Evolutionary conservation across 23 tunicate species (phyloP), one percentile per base, ranked within the genome.

Genomic region (Ciona savignyi): DNA sequence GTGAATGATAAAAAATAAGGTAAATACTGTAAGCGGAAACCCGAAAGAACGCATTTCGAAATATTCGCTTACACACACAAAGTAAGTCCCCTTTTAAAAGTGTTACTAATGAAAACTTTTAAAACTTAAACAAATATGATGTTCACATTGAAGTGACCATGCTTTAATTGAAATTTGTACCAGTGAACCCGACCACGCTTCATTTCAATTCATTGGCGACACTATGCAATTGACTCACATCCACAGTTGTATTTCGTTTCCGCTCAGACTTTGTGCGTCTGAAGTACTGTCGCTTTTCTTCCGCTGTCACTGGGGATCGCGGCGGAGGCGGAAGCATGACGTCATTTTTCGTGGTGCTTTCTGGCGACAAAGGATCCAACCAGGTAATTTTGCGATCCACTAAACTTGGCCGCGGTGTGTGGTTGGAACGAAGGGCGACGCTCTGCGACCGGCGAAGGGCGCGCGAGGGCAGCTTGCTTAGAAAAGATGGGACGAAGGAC

Each of bases 391-490:
- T 42, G 56, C 56, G 56, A 42, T 15, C 56, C 56, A 42, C 9
- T 42, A 42, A 42, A 42, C 56, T 42, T 9, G 56, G 56, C 9
- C 56, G 56, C 56, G 9, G 56, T 9, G 56, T 42, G 9, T 4
- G 68, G 28, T 24, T 64, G 6, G 68, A 64, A 4, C 68, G 27
- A 4, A 25, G 30, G 4, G 30, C 63, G 15, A 32, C 80, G 30
- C 80, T 76, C 60, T 76, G 80, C 22, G 71, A 63, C 4, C 80
- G 51, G 30, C 71, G 80, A 4, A 76, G 63, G 2, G 70, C 60
- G 27, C 20, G 9, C 19, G 56, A 42, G 56, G 56, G 56, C 56
- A 68, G 71, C 3, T 33, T 32, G 56, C 28, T 24, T 24, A 64
- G 80, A 63, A 76, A 76, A 22, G 82, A 66, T 0, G 82, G 33